Base-by-base conservation (phyloP, 2,113 vertebrate genomes). In the Alectura lathami region DNA sequence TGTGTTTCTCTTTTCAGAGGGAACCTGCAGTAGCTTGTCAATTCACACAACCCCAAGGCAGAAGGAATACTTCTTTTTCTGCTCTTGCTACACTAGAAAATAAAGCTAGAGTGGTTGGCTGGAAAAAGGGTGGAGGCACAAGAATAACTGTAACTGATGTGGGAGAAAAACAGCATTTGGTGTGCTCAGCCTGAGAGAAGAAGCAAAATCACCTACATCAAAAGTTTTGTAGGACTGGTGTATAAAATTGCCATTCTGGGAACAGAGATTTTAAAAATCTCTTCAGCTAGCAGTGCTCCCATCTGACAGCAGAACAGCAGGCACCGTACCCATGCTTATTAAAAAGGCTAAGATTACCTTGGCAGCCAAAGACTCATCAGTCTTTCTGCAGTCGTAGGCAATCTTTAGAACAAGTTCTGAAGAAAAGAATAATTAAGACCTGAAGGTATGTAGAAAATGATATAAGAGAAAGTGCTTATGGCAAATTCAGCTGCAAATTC, bases 391-490 rank as follows among this genome's bases (percentile, higher is more conserved):
- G 20, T 70, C 17, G 2, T 70, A 47, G 57, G 69, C 68, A 89
- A 84, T 30, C 43, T 77, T 84, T 87, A 69, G 82, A 93, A 69
- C n/a, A 69, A 76, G 64, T 85, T 85, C 62, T 83, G 62, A 95
- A 89, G 48, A 54, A 87, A 82, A 68, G 54, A 59, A 72, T 53
- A 89, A 94, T 73, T 89, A 89, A 93, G 53, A 87, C 32, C 40
- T 53, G 73, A 63, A 82, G 21, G 13, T 85, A 89, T 79, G 43
- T 64, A 79, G 77, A 95, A 96, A 89, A 69, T 47, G 0, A 72
- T 51, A 36, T 60, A 60, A 73, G 74, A 53, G 64, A 56, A 94
- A 91, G 76, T 64, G 1, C 83, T 83, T 51, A 68, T 38, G 64
- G 23, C 34, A 93, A 82, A 82, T 15, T 68, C n/a, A 60, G 51